Base-by-base conservation (phyloP, 2,113 vertebrate genomes). In the Pungitius pungitius region DNA sequence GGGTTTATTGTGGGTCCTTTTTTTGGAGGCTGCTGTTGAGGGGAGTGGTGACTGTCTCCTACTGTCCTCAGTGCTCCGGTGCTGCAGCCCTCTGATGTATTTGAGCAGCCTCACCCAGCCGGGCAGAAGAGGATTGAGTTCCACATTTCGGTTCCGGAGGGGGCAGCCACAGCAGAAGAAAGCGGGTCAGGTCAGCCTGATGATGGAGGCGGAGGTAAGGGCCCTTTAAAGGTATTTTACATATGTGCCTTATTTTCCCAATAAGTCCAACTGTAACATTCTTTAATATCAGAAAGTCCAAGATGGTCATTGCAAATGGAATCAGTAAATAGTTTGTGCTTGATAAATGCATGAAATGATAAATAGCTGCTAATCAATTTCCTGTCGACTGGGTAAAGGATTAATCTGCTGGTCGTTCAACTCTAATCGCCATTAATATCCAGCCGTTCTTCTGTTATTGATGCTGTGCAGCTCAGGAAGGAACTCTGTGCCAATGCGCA, bases 51-150 rank as follows among this genome's bases (percentile, higher is more conserved):
- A 60, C 88, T 91, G 64, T 87, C 71, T 24, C 87, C 87, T 92
- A 75, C 80, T 84, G 71, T 90, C 90, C 90, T 91, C 78, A 97
- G 92, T 78, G 89, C 84, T 68, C 73, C 93, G 2, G 94, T 93
- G 7, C 88, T 99, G 77, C 94, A 95, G 84, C 96, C 97, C 64
- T 95, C 95, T 0, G 97, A 99, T 70, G 97, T 99, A 35, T 99
- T 99, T 83, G 98, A 99, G 76, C 96, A 97, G 87, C 94, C 93
- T 0, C 94, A 94, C 65, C 85, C 95, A 0, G 49, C 95, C 27
- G 94, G 95, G 18, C 94, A 88, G 42, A 98, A 91, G 89, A 99
- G 95, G 92, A 98, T 99, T 1, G 96, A 99, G 86, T 97, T 99
- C 87, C 95, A 97, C 87, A 97, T 99, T 90, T 94, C 94, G 37